phyloP scores from a whole-genome alignment of 1,140 invertebrate genomes.

The Pseudomyrmex gracilis region DNA sequence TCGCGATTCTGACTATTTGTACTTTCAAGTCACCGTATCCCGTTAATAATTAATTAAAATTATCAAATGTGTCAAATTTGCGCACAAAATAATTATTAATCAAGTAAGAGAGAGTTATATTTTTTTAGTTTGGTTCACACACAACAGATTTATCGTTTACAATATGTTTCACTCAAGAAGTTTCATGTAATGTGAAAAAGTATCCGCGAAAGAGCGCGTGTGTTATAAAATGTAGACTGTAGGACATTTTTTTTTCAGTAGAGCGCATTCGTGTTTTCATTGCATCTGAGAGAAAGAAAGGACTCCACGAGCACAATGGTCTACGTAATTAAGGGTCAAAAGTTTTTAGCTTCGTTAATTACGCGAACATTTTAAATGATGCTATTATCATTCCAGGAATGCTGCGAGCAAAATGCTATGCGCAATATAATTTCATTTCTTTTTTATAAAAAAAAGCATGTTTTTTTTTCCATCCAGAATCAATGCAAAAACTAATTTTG shows the following conservation, averaged over 20 bases:
- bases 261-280: constrained; percentile 56
- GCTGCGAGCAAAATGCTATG: constrained; percentile 66
- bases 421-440: constrained; percentile 67
- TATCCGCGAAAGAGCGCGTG: background rate
- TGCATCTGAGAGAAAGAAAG: constrained; percentile 58
- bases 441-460: background rate
- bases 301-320: constrained; percentile 65
- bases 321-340: constrained; percentile 73
- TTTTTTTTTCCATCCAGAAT: constrained; percentile 43
- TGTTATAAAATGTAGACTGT: constrained; percentile 53
- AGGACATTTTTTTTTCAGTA: constrained; percentile 54
- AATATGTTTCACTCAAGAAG: background rate
- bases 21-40: too few species aligned
- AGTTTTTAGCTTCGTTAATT: constrained; percentile 75
- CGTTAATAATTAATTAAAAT: too few species aligned
- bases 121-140: constrained; percentile 1
- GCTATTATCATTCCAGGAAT: constrained; percentile 71
- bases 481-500: constrained; percentile 10
- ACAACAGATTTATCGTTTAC: background rate
- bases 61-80: too few species aligned
- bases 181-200: constrained; percentile 4
- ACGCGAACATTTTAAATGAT: constrained; percentile 72
- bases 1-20: background rate
- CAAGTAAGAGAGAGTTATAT: background rate
- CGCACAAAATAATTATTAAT: too few species aligned